Conservation (phyloP, 1,140 invertebrate genomes). For the Eumeta japonica region DNA sequence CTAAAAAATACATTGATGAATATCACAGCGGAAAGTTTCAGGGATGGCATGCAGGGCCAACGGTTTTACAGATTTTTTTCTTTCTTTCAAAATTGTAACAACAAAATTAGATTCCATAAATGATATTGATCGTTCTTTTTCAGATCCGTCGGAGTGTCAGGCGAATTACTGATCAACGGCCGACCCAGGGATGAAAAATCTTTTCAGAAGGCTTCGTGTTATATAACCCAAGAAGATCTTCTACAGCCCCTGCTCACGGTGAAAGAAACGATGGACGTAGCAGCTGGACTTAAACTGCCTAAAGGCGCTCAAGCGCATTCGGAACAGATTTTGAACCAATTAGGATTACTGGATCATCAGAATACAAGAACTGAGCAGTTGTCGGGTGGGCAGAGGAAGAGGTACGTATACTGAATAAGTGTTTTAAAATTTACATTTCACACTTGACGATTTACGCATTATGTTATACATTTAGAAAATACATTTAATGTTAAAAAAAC, state of each 20-base stretch:
- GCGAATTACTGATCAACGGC: conserved; percentile 53
- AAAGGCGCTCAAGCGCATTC: conserved; percentile 35
- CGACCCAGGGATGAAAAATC: conserved; percentile 30
- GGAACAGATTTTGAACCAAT: conserved; percentile 61
- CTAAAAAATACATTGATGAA: no score
- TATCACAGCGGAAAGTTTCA: no score
- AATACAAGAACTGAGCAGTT: conserved; percentile 65
- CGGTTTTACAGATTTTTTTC: no score
- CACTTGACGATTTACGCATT: no score
- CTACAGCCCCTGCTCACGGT: conserved; percentile 79
- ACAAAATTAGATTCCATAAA: no score
- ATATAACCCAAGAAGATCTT: conserved; percentile 90
- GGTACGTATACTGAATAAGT: conserved; percentile 24
- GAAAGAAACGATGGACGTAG: conserved; percentile 79
- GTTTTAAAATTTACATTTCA: no score
- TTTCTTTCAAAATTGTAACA: no score
- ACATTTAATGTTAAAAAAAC: no score
- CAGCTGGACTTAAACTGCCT: conserved; percentile 73
- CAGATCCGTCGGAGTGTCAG: conserved; percentile 57
- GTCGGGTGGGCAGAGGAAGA: conserved; percentile 75
- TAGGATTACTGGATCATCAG: conserved; percentile 63
- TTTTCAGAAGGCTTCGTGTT: conserved; percentile 66
- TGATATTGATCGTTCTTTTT: no score
- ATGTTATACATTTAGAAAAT: no score
- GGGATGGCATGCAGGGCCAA: no score